Percentiles rank a stretch among this genome's conserved stretches.
These are phyloP conservation scores for Drosophila differens DNA, from an alignment of 2,888 invertebrate genomes.

Conservation along the genomic window DNA sequence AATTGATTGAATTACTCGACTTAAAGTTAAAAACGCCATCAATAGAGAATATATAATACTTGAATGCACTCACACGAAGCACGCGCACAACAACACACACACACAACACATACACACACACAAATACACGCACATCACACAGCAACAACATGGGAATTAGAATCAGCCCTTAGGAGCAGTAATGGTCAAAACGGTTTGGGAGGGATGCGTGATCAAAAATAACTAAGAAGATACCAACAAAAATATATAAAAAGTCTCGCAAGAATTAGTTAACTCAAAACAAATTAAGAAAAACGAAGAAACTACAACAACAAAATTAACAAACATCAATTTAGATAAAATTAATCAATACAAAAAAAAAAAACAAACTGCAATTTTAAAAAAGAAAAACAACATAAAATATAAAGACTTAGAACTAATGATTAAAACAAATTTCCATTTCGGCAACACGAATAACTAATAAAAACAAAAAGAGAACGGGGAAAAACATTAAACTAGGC, in stretches of 20 bases:
- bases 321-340: slow-evolving; percentile 61
- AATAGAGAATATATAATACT: slow-evolving; percentile 45
- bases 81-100: slow-evolving; percentile 34
- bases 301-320: slow-evolving; percentile 25
- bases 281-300: slow-evolving; percentile 21
- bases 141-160: slow-evolving; percentile 45
- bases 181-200: slow-evolving; percentile 82
- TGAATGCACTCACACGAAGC: slow-evolving; percentile 55
- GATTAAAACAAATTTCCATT: slow-evolving; percentile 59
- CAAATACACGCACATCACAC: slow-evolving; percentile 24
- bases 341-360: slow-evolving; percentile 36
- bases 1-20: slow-evolving; percentile 51
- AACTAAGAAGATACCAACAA: slow-evolving; percentile 41
- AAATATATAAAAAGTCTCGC: slow-evolving; percentile 2
- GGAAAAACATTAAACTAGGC: slow-evolving; percentile 16
- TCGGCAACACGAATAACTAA: slow-evolving; percentile 48
- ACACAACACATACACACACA: slow-evolving; percentile 20
- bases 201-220: slow-evolving; percentile 85
- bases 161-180: slow-evolving; percentile 60
- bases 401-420: slow-evolving; percentile 55
- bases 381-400: slow-evolving; percentile 41
- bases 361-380: slow-evolving; percentile 38
- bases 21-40: slow-evolving; percentile 53
- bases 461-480: slow-evolving; percentile 13
- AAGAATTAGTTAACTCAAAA: slow-evolving; percentile 27